Conservation (phyloP, 1,140 invertebrate genomes). For the Bombyx mori region DNA sequence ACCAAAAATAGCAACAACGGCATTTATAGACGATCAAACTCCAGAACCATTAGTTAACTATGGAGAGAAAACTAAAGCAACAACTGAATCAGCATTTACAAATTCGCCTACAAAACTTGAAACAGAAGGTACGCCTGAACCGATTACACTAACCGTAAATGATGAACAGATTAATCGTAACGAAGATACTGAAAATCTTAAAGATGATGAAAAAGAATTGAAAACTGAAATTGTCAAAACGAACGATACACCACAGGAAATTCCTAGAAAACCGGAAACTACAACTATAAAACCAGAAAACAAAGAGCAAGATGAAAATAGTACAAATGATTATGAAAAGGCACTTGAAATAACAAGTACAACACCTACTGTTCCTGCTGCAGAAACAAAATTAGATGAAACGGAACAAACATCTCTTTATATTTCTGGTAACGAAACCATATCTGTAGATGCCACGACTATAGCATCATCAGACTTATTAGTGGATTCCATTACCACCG, state of each 20-base stretch:
- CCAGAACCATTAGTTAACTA: constrained; percentile 38
- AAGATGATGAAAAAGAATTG: constrained; percentile 8
- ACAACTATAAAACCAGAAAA: constrained; percentile 1
- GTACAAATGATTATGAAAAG: not conserved
- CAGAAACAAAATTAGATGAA: constrained; percentile 13
- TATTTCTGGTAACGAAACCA: constrained; percentile 14
- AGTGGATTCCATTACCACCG: not conserved
- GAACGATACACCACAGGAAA: constrained; percentile 3
- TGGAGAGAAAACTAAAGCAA: constrained; percentile 45
- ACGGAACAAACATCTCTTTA: not conserved
- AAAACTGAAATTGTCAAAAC: not conserved
- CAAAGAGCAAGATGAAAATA: not conserved
- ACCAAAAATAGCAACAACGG: constrained; percentile 23
- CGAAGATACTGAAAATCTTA: constrained; percentile 7
- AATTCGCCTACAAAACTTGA: constrained; percentile 12
- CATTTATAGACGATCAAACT: constrained; percentile 25
- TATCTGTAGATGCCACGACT: constrained; percentile 15
- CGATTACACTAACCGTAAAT: constrained; percentile 22
- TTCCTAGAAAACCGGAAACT: constrained; percentile 12
- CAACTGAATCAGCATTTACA: constrained; percentile 11
- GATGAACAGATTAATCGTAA: constrained; percentile 1
- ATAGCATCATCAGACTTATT: constrained; percentile 13
- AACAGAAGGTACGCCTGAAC: constrained; percentile 26
- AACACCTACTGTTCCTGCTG: constrained; percentile 7
- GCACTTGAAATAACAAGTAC: not conserved